phyloP scores from a whole-genome alignment of 2,888 invertebrate genomes.

The Pseudanteris insignis region DNA sequence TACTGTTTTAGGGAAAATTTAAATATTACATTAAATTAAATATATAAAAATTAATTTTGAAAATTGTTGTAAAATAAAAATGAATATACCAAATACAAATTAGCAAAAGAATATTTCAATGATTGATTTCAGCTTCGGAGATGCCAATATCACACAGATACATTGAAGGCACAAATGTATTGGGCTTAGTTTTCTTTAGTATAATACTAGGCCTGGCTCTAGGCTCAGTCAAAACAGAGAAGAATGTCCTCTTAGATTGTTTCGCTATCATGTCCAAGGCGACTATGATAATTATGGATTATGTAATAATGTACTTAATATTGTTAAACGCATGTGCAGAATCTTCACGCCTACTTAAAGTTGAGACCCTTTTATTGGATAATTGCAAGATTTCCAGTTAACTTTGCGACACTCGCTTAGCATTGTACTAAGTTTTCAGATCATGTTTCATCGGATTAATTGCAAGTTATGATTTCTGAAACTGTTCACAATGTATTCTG shows the following conservation, averaged over 20 bases:
- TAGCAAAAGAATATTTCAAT: no score
- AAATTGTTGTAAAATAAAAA: no score
- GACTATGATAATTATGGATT: constrained; percentile 84
- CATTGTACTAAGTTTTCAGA: no score
- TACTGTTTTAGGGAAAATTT: no score
- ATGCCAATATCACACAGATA: constrained; percentile 78
- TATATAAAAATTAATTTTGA: no score
- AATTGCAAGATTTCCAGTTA: constrained; percentile 20
- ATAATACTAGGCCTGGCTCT: constrained; percentile 88
- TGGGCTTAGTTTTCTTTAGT: constrained; percentile 85
- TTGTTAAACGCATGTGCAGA: constrained; percentile 2
- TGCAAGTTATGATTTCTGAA: no score
- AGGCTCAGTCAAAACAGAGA: constrained; percentile 79
- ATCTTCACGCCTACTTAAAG: constrained; percentile 21
- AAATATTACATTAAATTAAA: no score
- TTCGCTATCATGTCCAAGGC: constrained; percentile 87
- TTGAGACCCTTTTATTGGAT: constrained; percentile 16
- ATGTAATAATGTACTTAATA: constrained; percentile 36
- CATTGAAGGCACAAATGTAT: constrained; percentile 81
- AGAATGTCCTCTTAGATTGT: constrained; percentile 84
- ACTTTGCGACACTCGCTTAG: not conserved
- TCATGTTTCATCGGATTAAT: no score
- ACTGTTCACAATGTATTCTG: no score
- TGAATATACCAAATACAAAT: no score
- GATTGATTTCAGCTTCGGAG: constrained; percentile 38